Evolutionary conservation across 2,797 vertebrate genomes (phyloP).

Genomic region (Aplochiton taeniatus): DNA sequence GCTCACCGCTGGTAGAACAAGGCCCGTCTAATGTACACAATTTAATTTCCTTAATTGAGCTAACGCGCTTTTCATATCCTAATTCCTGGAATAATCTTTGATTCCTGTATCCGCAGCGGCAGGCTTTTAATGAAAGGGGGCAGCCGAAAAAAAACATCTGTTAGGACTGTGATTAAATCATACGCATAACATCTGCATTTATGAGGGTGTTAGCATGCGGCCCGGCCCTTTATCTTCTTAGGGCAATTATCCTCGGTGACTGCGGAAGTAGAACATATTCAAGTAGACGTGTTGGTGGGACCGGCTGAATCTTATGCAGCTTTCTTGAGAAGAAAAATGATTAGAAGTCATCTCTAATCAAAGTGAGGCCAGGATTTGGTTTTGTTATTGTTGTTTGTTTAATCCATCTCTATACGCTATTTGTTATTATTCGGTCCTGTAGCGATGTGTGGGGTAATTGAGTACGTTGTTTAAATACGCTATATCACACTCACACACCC

Average conservation of each 20-base stretch:
- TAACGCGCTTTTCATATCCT: conserved; percentile 93
- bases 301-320: conserved; percentile 51
- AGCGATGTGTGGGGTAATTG: conserved; percentile 51
- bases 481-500: conserved; percentile 33
- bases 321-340: conserved; percentile 52
- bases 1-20: conserved; percentile 81
- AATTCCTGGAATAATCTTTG: conserved; percentile 92
- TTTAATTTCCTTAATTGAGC: conserved; percentile 98
- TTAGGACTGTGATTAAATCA: conserved; percentile 82
- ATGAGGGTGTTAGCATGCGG: conserved; percentile 73
- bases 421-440: conserved; percentile 48
- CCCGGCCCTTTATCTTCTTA: conserved; percentile 67
- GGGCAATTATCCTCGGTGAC: conserved; percentile 67
- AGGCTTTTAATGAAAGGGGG: conserved; percentile 86
- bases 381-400: conserved; percentile 53
- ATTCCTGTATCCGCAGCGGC: conserved; percentile 81
- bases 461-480: no score
- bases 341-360: conserved; percentile 57
- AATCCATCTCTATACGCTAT: conserved; percentile 48
- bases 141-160: conserved; percentile 82
- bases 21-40: conserved; percentile 90
- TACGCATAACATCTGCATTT: conserved; percentile 84
- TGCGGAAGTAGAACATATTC: conserved; percentile 63
- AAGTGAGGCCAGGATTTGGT: conserved; percentile 37
- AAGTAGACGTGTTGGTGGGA: conserved; percentile 63